phyloP scores from a whole-genome alignment of 2,113 vertebrate genomes.

The Sclerurus mexicanus region DNA sequence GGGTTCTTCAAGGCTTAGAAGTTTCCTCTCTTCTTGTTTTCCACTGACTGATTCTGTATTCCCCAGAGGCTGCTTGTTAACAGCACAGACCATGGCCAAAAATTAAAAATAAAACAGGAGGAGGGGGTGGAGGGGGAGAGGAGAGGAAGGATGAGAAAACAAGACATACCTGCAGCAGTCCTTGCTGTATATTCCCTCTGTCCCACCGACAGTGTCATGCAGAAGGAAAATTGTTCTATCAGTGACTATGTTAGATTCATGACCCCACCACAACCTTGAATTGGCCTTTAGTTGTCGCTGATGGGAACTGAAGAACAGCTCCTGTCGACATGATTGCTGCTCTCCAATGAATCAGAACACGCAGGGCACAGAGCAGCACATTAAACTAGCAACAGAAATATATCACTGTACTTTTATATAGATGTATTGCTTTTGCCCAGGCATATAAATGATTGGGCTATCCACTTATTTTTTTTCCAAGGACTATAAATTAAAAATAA shows the following conservation, averaged over 20 bases:
- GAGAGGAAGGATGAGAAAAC: background rate
- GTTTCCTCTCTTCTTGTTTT: slow-evolving; percentile 41
- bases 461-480: slow-evolving; percentile 78
- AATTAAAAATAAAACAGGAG: slow-evolving; percentile 40
- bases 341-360: slow-evolving; percentile 87
- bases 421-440: slow-evolving; percentile 84
- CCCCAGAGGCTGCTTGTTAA: slow-evolving; percentile 34
- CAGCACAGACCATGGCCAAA: background rate
- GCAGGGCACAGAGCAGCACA: slow-evolving; percentile 82
- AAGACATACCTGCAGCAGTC: slow-evolving; percentile 43
- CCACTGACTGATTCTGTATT: background rate
- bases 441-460: slow-evolving; percentile 86
- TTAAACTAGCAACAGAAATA: slow-evolving; percentile 86
- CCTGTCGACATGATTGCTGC: slow-evolving; percentile 86
- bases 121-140: background rate
- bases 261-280: slow-evolving; percentile 87
- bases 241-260: slow-evolving; percentile 84
- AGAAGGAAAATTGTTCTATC: slow-evolving; percentile 85
- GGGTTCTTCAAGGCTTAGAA: slow-evolving; percentile 7
- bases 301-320: slow-evolving; percentile 86
- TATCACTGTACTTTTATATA: slow-evolving; percentile 87
- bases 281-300: slow-evolving; percentile 88
- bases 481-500: slow-evolving; percentile 87
- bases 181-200: slow-evolving; percentile 61
- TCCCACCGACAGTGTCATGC: slow-evolving; percentile 56